These are phyloP conservation scores for Monopterus albus DNA, from an alignment of 2,113 vertebrate genomes.

Conservation along the genomic window DNA sequence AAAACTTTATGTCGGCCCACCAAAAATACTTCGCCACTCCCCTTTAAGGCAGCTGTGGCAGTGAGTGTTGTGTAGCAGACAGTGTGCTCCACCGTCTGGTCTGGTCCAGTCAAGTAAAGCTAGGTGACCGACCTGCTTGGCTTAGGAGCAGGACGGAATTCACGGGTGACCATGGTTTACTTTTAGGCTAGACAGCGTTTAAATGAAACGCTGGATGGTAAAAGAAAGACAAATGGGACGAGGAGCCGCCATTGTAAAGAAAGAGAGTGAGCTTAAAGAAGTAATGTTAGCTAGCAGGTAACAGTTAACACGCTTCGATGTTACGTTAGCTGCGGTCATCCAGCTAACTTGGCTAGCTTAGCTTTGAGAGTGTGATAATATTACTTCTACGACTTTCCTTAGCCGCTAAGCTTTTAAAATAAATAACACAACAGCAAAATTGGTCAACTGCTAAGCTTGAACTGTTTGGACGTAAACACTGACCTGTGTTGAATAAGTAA, in stretches of 20 bases:
- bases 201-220: constrained; percentile 47
- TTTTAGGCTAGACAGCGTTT: neutral
- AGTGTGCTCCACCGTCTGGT: constrained; percentile 22
- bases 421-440: neutral
- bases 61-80: constrained; percentile 37
- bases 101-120: constrained; percentile 55
- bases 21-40: neutral
- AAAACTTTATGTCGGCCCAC: constrained; percentile 42
- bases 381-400: no score
- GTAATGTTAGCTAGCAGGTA: constrained; percentile 31
- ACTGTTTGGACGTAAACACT: no score
- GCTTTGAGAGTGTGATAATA: no score
- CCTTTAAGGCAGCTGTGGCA: constrained; percentile 50
- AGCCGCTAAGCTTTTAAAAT: neutral
- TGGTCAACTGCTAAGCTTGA: accelerated
- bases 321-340: constrained; percentile 31
- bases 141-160: neutral
- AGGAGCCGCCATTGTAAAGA: constrained; percentile 60
- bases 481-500: no score
- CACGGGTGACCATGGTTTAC: constrained; percentile 4
- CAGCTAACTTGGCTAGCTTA: constrained; percentile 52
- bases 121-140: constrained; percentile 46
- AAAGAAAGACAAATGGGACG: constrained; percentile 15
- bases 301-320: neutral
- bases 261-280: constrained; percentile 59